Evolutionary conservation across 64 coral and sea anemone species (phyloP).

Genomic region (Porites australiensis): DNA sequence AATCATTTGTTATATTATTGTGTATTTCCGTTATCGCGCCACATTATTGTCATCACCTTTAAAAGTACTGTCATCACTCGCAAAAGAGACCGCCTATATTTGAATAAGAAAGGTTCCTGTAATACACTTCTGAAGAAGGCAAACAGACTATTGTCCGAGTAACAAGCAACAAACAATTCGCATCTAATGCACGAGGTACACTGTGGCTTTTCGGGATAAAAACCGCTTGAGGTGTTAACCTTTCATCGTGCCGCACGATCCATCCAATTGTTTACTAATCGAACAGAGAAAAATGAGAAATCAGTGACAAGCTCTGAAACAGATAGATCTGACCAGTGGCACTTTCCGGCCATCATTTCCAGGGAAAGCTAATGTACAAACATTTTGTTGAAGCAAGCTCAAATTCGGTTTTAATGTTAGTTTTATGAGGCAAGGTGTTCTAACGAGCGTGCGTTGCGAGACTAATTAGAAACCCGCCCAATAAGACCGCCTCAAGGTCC

Average conservation of each 20-base stretch:
- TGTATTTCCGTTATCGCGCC: conserved; percentile 96
- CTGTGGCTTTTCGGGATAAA: conserved; percentile 83
- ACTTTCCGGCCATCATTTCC: conserved; percentile 77
- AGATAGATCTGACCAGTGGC: conserved; percentile 35
- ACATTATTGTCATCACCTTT: conserved; percentile 95
- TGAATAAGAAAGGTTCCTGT: conserved; percentile 94
- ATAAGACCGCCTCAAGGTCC: conserved; percentile 81
- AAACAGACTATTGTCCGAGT: conserved; percentile 96
- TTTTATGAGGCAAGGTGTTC: conserved; percentile 68
- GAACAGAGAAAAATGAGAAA: conserved; percentile 15
- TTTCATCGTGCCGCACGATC: conserved; percentile 96
- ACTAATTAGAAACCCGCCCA: conserved; percentile 95
- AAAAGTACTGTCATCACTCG: conserved; percentile 95
- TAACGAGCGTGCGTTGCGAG: conserved; percentile 52
- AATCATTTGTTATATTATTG: conserved; percentile 99
- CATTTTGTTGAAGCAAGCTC: conserved; percentile 72
- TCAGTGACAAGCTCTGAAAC: conserved; percentile 23
- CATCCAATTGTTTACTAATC: conserved; percentile 71
- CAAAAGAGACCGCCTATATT: conserved; percentile 99
- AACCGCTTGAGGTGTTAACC: conserved; percentile 93
- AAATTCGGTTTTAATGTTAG: conserved; percentile 87
- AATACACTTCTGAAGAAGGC: conserved; percentile 93
- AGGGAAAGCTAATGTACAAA: conserved; percentile 59
- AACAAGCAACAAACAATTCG: conserved; percentile 99
- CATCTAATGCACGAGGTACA: conserved; percentile 89